Conservation (phyloP, 2,797 vertebrate species). For the Staurois parvus region DNA sequence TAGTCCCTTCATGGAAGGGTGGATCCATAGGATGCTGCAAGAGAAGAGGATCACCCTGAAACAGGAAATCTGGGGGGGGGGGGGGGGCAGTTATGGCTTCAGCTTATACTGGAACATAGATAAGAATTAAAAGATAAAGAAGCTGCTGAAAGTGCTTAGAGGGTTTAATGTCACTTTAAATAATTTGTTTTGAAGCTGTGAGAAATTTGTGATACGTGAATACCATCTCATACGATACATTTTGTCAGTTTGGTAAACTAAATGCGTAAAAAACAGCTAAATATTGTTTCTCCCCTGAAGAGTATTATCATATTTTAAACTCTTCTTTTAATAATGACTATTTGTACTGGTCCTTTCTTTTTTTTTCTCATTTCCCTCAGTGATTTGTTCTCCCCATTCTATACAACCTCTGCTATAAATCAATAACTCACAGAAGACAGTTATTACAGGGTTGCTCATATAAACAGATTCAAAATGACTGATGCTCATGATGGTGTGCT, state of each 20-base stretch:
- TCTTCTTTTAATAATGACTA: neutral
- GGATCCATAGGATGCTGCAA: no score
- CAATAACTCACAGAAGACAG: slow-evolving; percentile 63
- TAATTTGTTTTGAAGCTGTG: neutral
- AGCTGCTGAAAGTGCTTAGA: no score
- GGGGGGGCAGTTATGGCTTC: no score
- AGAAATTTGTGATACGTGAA: neutral
- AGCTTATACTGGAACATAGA: no score
- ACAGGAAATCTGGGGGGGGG: no score
- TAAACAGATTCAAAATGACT: slow-evolving; percentile 5
- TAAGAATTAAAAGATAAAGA: no score
- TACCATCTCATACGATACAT: neutral
- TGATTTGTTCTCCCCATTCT: neutral
- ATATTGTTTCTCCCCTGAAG: neutral
- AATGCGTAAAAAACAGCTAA: neutral
- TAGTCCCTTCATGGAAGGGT: no score
- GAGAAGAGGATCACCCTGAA: no score
- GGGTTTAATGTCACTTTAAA: no score
- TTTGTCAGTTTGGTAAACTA: neutral
- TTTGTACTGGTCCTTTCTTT: neutral
- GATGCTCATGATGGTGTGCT: neutral
- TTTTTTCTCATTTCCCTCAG: neutral
- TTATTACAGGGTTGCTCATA: slow-evolving; percentile 6
- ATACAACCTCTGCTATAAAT: slow-evolving; percentile 70
- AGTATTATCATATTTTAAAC: neutral